Evolutionary conservation across 1,140 invertebrate genomes (phyloP), one percentile per base, ranked within the genome.

Genomic region (Pomacea maculata): DNA sequence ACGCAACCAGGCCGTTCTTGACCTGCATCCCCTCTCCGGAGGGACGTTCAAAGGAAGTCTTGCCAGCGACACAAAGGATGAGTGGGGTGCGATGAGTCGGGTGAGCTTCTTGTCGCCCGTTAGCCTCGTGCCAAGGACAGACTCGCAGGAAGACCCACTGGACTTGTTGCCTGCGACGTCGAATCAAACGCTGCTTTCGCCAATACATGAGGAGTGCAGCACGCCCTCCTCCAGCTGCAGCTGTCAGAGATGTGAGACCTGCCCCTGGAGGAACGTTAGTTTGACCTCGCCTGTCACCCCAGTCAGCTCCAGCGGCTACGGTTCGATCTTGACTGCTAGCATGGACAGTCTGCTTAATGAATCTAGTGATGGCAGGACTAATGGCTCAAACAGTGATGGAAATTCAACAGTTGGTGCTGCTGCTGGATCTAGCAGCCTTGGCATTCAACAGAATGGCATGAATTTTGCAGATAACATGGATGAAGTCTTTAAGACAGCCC

Each of bases 161-260:
- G 64, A 54, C 34, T 45, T 17, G 52, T 8, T n/a, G 21, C 65
- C 52, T 11, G 3, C 29, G 52, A 55, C 10, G 12, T 45, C n/a
- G 7, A 29, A 12, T 17, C 21, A 64, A 1, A 65, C 75, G 19
- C 10, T 52, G 55, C 52, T 78, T 34, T 57, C 77, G 8, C 67
- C 77, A 0, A 78, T 78, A 45, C 61, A 21, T 25, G 77, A 78
- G 34, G 77, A 78, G 54, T 17, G 67, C 12, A 70, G 21, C 21
- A 14, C 21, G 67, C 14, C 67, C 21, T 29, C 45, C 19, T 25
- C 65, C 11, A 10, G 25, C n/a, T 11, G 65, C 21, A 71, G 21
- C 8, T 21, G 34, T 45, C 34, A 45, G 34, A 45, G 34, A 45
- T 45, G 34, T 2, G 34, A 25, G 52, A 11, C 12, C 67, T 14